Evolutionary conservation across 2,113 vertebrate species (phyloP).

Genomic region (Semnopithecus entellus): DNA sequence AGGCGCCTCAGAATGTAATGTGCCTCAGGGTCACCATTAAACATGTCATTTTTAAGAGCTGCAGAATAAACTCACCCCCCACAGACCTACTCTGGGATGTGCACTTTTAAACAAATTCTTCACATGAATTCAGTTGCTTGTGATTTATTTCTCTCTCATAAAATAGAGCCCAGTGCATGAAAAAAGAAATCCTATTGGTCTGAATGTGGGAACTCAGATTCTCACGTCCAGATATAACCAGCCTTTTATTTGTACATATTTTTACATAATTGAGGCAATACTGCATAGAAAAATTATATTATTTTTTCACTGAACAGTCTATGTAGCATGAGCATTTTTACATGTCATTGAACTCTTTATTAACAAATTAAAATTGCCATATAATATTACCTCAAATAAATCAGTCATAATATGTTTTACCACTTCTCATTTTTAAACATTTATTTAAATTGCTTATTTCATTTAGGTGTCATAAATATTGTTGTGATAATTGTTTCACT

Average conservation of each 20-base stretch:
- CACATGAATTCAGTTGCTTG: conserved; percentile 51
- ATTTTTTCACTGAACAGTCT: not conserved
- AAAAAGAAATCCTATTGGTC: conserved; percentile 35
- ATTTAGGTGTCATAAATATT: conserved; percentile 16
- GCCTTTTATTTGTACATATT: not conserved
- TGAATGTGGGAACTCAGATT: conserved; percentile 52
- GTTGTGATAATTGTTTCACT: not conserved
- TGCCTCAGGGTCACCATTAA: conserved; percentile 52
- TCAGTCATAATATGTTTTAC: not conserved
- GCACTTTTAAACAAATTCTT: conserved; percentile 60
- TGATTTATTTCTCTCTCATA: conserved; percentile 72
- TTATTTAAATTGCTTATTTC: conserved; percentile 2
- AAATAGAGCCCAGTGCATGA: conserved; percentile 34
- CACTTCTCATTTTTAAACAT: not conserved
- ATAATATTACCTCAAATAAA: not conserved
- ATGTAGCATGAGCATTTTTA: not conserved
- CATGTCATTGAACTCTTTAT: not conserved
- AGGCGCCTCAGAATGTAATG: not conserved
- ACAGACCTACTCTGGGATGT: conserved; percentile 36
- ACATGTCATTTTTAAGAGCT: conserved; percentile 55
- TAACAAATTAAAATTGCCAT: not conserved
- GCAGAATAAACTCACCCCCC: conserved; percentile 54
- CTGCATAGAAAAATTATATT: not conserved
- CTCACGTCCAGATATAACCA: not conserved
- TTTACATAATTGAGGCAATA: not conserved